Evolutionary conservation across 2,797 vertebrate species (phyloP).

Genomic region (Petrocephalus sullivani): DNA sequence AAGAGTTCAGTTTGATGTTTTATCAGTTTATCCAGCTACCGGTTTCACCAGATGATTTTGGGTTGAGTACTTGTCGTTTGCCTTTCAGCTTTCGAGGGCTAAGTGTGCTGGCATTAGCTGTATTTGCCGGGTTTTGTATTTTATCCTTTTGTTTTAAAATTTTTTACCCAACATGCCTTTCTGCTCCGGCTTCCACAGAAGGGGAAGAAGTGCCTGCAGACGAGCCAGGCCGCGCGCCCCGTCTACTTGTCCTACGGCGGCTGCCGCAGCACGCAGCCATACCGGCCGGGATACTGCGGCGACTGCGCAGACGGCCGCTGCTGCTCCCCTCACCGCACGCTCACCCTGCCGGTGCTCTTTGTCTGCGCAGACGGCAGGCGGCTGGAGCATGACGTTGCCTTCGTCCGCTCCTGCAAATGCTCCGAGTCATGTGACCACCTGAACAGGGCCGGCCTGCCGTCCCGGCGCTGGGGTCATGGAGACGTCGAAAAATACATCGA

Average conservation of each 20-base stretch:
- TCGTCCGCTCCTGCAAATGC: constrained; percentile 74
- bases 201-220: constrained; percentile 70
- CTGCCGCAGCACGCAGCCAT: constrained; percentile 65
- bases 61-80: no score
- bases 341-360: constrained; percentile 60
- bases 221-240: constrained; percentile 65
- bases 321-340: constrained; percentile 64
- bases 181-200: constrained; percentile 47
- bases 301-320: constrained; percentile 67
- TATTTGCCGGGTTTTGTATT: background rate
- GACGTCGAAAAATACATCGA: constrained; percentile 69
- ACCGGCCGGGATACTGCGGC: constrained; percentile 69
- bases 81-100: no score
- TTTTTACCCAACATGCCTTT: background rate
- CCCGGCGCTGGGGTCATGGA: constrained; percentile 62
- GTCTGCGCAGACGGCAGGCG: constrained; percentile 58
- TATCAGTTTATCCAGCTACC: no score
- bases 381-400: constrained; percentile 63
- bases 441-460: constrained; percentile 59
- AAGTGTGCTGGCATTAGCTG: background rate
- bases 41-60: no score
- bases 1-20: no score
- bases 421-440: constrained; percentile 61
- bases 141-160: background rate
- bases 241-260: constrained; percentile 62